Base-by-base conservation (phyloP, 1,140 invertebrate genomes). In the Heliconius hermathena region DNA sequence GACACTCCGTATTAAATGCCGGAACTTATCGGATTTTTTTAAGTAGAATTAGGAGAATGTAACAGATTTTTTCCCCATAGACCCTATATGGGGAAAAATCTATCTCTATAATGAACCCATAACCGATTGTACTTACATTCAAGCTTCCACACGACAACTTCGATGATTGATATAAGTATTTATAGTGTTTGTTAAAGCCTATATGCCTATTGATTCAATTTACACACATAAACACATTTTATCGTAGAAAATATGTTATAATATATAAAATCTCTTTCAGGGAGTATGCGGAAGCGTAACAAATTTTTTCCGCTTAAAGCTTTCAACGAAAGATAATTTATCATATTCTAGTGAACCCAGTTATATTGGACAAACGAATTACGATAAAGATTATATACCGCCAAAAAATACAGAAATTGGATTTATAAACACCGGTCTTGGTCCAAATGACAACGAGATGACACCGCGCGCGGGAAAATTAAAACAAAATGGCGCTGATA, bases 241-340 rank as follows among this genome's bases (percentile, higher is more conserved):
- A 33, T 33, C 2, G 33, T 5, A 33, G 5, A 33, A 33, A 5
- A 33, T 36, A 36, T 36, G 33, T 8, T 8, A 36, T 1, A 36
- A 36, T 36, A 36, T 66, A 9, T 54, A 36, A 60, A n/a, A n/a
- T 81, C 71, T 33, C 49, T 81, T 92, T 78, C 92, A 97, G 96
- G 95, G 95, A 46, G 96, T 96, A 5, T 97, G 96, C 81, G 96
- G 96, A 8, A 96, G 96, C 73, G 89, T 97, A 13, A 96, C 96
- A 4, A 96, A 96, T 71, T 91, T 96, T 52, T 89, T 97, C 60
- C 95, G 96, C 74, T 95, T 95, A 20, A 96, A 95, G 82, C 91
- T 96, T 36, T 85, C 94, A 36, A 85, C 90, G 0, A 93, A 94
- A 78, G 92, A 92, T 76, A 92, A 92, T 79, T 83, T 94, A 76